phyloP scores from a whole-genome alignment of 2,888 invertebrate genomes.

The Linnaemya vulpina region DNA sequence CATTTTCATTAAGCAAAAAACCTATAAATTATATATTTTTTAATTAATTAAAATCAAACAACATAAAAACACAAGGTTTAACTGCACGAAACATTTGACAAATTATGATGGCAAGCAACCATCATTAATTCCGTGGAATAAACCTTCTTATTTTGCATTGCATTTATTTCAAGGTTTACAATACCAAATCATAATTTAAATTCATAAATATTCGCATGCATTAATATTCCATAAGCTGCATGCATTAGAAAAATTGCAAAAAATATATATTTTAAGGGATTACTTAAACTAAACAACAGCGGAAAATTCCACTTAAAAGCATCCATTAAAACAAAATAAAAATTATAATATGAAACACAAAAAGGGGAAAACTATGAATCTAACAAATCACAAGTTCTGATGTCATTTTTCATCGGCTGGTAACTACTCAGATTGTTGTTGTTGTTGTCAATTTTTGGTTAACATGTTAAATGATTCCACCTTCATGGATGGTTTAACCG shows the following conservation, averaged over 20 bases:
- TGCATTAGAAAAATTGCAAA: constrained; percentile 14
- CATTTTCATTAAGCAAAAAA: neutral
- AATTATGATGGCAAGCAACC: constrained; percentile 13
- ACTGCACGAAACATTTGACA: neutral
- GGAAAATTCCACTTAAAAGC: constrained; percentile 26
- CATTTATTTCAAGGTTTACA: constrained; percentile 38
- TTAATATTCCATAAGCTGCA: neutral
- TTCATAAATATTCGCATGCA: constrained; percentile 17
- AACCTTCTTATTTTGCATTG: neutral
- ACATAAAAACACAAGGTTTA: neutral
- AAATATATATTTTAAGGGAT: constrained; percentile 32
- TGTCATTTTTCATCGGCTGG: constrained; percentile 13
- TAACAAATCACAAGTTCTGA: constrained; percentile 6
- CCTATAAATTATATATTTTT: neutral
- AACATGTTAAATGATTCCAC: constrained; percentile 78
- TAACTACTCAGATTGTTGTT: constrained; percentile 15
- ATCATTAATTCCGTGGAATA: constrained; percentile 13
- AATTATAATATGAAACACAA: constrained; percentile 23
- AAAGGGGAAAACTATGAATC: neutral
- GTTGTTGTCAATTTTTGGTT: constrained; percentile 68
- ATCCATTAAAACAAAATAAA: constrained; percentile 28
- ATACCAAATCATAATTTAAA: constrained; percentile 23
- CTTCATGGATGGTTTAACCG: constrained; percentile 78
- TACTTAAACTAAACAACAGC: constrained; percentile 19
- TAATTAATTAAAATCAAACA: neutral